These are phyloP conservation scores for Drepanosiphum platanoidis DNA, from an alignment of 2,888 invertebrate genomes.

Conservation along the genomic window DNA sequence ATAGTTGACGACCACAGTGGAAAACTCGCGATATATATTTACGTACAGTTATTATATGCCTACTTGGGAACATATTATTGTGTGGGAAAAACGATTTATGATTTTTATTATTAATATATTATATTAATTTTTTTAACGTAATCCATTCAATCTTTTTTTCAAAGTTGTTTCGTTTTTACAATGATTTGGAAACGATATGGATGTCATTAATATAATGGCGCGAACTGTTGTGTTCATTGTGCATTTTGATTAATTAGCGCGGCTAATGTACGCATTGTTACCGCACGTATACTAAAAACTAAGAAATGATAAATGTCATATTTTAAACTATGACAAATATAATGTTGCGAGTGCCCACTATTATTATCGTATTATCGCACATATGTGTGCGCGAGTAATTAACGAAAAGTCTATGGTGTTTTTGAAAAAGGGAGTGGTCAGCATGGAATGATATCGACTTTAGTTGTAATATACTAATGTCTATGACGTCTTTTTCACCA, in stretches of 20 bases:
- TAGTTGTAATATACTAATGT: not conserved
- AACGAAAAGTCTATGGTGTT: not conserved
- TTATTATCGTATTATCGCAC: not conserved
- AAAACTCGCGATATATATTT: not conserved
- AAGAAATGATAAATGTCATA: slow-evolving; percentile 24
- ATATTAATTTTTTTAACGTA: not conserved
- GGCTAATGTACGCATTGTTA: slow-evolving; percentile 11
- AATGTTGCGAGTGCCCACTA: not conserved
- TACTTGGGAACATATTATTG: not conserved
- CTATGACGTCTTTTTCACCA: not conserved
- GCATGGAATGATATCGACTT: not conserved
- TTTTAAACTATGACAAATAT: slow-evolving; percentile 40
- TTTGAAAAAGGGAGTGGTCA: not conserved
- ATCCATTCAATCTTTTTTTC: not conserved
- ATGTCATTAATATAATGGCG: not conserved
- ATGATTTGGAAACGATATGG: too few species aligned
- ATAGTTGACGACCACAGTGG: too few species aligned
- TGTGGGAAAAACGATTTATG: not conserved
- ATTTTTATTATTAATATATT: too few species aligned
- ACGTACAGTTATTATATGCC: not conserved
- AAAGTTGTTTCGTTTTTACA: not conserved
- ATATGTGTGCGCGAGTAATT: slow-evolving; percentile 7
- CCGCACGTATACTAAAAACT: not conserved
- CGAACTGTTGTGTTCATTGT: not conserved
- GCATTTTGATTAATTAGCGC: slow-evolving; percentile 38